Evolutionary conservation across 2,888 invertebrate species (phyloP), one percentile per base, ranked within the genome.

Genomic region (Podabrus alpinus): DNA sequence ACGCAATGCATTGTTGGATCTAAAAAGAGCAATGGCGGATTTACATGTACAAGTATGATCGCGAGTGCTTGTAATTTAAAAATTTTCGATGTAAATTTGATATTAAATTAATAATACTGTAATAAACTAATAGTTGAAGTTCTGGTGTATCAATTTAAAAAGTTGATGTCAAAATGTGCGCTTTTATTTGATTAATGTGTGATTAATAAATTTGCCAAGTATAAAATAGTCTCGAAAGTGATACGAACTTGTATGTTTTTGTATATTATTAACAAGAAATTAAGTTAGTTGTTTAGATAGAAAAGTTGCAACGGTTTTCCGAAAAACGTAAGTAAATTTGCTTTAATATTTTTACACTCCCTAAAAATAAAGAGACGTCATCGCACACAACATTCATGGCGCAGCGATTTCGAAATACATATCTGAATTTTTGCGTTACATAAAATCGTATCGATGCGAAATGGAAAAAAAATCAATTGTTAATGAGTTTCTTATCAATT

Each of bases 1-100:
- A 2, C 80, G 83, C 82, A 83, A 76, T 83, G 85, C 85, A 86
- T 85, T 86, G 85, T 86, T 86, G 86, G 86, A 86, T 84, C 85
- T 80, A 80, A 70, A 81, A 82, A 83, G 80, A 84, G 86, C 86
- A 83, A 87, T 87, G 87, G 86, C 86, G 82, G 85, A 82, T 81
- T 79, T 76, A 82, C 79, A 81, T 82, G 80, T 80, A 82, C 80
- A 82, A 84, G 84, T 85, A 85, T 85, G 84, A 64, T 64, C 62
- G 62, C 62, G 62, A 84, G 82, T 81, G 81, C 81, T 81, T 81
- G 80, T 80, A 80, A 79, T 82, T 82, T 79, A 82, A 82, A 83
- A 83, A 83, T 83, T 82, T 84, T 84, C 82, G 81, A 78, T 77
- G 81, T 78, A 73, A 66, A 71, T 77, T 69, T 68, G 25, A 21